These are phyloP conservation scores for Gymnogyps californianus DNA, from an alignment of 2,113 vertebrate species.

Conservation along the genomic window DNA sequence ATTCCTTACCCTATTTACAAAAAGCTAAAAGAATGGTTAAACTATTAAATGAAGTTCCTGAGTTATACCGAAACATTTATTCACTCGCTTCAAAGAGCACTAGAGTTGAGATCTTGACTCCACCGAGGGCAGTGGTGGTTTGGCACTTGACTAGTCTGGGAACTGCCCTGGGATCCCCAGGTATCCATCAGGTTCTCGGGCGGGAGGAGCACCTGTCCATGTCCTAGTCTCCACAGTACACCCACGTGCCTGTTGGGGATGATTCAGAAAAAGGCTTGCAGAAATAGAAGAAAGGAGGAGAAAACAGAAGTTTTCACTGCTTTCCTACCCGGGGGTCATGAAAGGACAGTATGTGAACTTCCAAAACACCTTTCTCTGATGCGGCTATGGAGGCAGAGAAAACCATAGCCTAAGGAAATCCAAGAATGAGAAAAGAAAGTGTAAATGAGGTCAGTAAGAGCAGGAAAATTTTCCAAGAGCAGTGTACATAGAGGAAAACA, in stretches of 20 bases:
- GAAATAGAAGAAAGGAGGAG: neutral
- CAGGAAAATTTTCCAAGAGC: neutral
- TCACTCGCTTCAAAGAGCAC: neutral
- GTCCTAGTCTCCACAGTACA: neutral
- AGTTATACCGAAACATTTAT: neutral
- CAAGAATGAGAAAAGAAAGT: neutral
- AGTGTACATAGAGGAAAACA: neutral
- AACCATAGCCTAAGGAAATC: neutral
- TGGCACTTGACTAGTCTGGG: neutral
- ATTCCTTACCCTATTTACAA: neutral
- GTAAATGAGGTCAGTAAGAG: rapidly evolving
- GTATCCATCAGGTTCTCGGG: neutral
- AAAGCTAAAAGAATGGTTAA: neutral
- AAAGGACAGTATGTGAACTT: neutral
- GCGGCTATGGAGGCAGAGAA: neutral
- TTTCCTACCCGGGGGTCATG: neutral
- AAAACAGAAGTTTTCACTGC: neutral
- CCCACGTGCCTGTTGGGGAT: rapidly evolving
- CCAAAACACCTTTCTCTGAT: neutral
- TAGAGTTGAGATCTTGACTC: neutral
- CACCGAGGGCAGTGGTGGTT: neutral
- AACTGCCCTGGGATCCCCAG: neutral
- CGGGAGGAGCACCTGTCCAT: neutral
- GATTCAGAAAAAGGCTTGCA: neutral
- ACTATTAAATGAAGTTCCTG: neutral